A percentile compares a stretch with the other conserved stretches of the same genome.
Conservation (phyloP, 2,888 invertebrate species). For the Parnassius orleans region DNA sequence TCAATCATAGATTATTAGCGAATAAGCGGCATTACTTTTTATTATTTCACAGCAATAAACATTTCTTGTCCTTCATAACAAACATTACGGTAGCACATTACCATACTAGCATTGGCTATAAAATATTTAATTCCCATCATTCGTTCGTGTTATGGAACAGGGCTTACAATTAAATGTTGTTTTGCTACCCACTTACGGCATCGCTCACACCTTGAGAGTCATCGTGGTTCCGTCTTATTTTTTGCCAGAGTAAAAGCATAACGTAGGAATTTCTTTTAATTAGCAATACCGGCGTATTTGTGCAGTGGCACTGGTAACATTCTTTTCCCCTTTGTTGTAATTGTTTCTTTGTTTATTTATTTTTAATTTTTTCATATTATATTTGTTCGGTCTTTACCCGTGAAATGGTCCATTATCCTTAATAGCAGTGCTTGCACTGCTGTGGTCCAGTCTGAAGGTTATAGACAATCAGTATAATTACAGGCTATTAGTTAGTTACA, state of each 20-base stretch:
- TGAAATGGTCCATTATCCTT: not conserved
- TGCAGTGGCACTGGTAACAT: slow-evolving; percentile 46
- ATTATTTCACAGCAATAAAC: slow-evolving; percentile 35
- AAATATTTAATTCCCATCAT: slow-evolving; percentile 53
- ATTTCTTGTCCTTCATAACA: slow-evolving; percentile 39
- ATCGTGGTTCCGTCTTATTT: slow-evolving; percentile 59
- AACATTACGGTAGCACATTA: slow-evolving; percentile 40
- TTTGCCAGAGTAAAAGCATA: slow-evolving; percentile 57
- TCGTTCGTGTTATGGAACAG: slow-evolving; percentile 48
- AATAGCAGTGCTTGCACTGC: not conserved
- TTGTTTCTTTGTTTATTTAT: slow-evolving; percentile 32
- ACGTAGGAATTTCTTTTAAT: slow-evolving; percentile 67
- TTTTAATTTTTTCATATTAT: slow-evolving; percentile 13
- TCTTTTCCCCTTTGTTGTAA: slow-evolving; percentile 42
- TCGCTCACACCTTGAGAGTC: slow-evolving; percentile 66
- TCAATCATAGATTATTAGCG: slow-evolving; percentile 17
- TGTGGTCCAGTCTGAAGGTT: not conserved
- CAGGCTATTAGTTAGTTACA: too few relatives aligned
- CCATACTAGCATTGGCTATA: slow-evolving; percentile 48
- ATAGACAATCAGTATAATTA: not conserved
- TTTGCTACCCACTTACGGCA: slow-evolving; percentile 62
- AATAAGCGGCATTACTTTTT: slow-evolving; percentile 23
- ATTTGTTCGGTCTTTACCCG: not conserved
- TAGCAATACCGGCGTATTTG: slow-evolving; percentile 54
- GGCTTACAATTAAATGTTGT: slow-evolving; percentile 62